Evolutionary conservation across 2,888 invertebrate species (phyloP).

Genomic region (Torymus texanus): DNA sequence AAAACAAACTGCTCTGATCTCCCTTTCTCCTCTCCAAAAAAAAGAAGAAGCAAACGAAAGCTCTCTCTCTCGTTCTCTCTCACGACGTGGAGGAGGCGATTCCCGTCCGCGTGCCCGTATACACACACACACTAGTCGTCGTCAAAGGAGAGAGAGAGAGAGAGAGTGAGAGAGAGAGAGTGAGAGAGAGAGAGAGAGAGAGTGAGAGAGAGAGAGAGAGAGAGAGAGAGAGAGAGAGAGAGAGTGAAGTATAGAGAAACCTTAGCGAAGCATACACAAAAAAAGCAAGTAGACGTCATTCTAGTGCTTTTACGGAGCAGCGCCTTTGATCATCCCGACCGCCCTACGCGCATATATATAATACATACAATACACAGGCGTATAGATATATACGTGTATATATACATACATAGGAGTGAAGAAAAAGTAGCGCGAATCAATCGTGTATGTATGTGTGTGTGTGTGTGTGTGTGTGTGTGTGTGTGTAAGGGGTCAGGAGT

Average conservation of each 20-base stretch:
- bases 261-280: background rate
- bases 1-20: no score
- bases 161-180: background rate
- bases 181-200: background rate
- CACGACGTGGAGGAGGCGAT: no score
- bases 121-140: no score
- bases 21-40: no score
- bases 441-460: background rate
- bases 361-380: no score
- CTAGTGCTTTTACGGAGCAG: constrained; percentile 3
- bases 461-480: background rate
- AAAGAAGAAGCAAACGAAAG: no score
- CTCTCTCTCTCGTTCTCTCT: no score
- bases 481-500: constrained; percentile 45
- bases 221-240: background rate
- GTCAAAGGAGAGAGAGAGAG: background rate
- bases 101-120: no score
- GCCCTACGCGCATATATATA: background rate
- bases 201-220: background rate
- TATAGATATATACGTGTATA: no score
- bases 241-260: background rate
- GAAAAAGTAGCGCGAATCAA: constrained; percentile 38
- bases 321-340: constrained; percentile 28
- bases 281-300: background rate
- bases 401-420: no score